A percentile compares a stretch with the other conserved stretches of the same genome.
These are phyloP conservation scores for Eumeta japonica DNA, from an alignment of 1,140 invertebrate species.

Conservation along the genomic window DNA sequence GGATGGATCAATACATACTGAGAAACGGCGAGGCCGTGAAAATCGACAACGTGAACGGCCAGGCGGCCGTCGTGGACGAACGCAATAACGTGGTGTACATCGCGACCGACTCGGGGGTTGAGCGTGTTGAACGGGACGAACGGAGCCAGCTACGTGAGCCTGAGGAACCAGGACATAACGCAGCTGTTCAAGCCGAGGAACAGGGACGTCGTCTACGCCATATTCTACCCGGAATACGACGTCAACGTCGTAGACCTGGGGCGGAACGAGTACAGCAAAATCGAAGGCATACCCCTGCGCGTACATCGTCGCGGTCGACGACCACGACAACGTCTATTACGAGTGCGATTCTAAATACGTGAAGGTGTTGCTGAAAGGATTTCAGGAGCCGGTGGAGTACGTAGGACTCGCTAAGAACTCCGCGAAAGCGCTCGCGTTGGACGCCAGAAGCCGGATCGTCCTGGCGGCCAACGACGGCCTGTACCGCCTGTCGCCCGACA, in stretches of 20 bases:
- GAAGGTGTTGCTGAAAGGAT: constrained; percentile 40
- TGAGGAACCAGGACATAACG: constrained; percentile 43
- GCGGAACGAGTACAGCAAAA: constrained; percentile 32
- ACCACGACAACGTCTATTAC: constrained; percentile 37
- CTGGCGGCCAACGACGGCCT: constrained; percentile 45
- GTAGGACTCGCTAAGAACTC: constrained; percentile 40
- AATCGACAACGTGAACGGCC: constrained; percentile 40
- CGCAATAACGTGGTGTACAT: constrained; percentile 38
- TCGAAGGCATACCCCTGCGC: constrained; percentile 40
- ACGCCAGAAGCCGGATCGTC: constrained; percentile 25
- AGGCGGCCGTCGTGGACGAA: constrained; percentile 34
- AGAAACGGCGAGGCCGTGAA: constrained; percentile 28
- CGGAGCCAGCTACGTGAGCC: constrained; percentile 26
- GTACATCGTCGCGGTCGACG: constrained; percentile 37
- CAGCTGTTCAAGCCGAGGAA: constrained; percentile 34
- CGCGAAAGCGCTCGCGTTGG: constrained; percentile 32
- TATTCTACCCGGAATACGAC: constrained; percentile 38
- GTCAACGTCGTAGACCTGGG: constrained; percentile 30
- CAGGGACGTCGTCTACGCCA: constrained; percentile 32
- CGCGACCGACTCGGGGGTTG: constrained; percentile 36
- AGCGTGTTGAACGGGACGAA: constrained; percentile 27
- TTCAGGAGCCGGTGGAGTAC: constrained; percentile 43
- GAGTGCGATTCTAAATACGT: constrained; percentile 49
- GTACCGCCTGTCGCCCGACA: constrained; percentile 34
- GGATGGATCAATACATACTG: constrained; percentile 48